These are phyloP conservation scores for Petrocephalus sullivani DNA, from an alignment of 2,797 vertebrate genomes.

Conservation along the genomic window DNA sequence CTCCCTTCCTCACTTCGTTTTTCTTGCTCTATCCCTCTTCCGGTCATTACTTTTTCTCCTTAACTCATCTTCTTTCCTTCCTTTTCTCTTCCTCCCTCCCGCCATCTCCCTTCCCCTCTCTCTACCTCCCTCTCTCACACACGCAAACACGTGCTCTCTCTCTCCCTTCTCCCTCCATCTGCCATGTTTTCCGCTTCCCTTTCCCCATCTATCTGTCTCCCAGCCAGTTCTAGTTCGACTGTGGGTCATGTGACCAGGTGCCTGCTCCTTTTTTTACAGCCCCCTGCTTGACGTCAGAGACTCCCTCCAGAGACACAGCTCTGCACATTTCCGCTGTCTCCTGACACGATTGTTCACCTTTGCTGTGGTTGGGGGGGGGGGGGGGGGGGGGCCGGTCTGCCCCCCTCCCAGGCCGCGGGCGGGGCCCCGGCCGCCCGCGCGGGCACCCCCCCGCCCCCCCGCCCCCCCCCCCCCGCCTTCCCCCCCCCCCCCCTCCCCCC, in stretches of 20 bases:
- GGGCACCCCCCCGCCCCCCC: too few species aligned
- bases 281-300: conserved; percentile 42
- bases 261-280: conserved; percentile 20
- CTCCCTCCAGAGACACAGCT: conserved; percentile 19
- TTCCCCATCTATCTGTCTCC: neutral
- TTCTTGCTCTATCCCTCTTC: neutral
- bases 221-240: conserved; percentile 12
- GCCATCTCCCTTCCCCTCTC: neutral
- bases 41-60: neutral
- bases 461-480: too few species aligned
- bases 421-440: too few species aligned
- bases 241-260: neutral
- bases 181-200: neutral
- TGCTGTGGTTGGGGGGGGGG: conserved; percentile 38
- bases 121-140: neutral
- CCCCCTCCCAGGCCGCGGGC: too few species aligned
- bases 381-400: too few species aligned
- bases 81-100: neutral
- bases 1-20: neutral
- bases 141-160: neutral
- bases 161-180: neutral
- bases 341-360: conserved; percentile 51
- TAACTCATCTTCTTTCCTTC: conserved; percentile 6
- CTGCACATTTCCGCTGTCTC: conserved; percentile 31
- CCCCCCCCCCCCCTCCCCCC: too few species aligned